Evolutionary conservation across 1,140 invertebrate genomes (phyloP), one percentile per base, ranked within the genome.

Genomic region (Drosophila trapezifrons): DNA sequence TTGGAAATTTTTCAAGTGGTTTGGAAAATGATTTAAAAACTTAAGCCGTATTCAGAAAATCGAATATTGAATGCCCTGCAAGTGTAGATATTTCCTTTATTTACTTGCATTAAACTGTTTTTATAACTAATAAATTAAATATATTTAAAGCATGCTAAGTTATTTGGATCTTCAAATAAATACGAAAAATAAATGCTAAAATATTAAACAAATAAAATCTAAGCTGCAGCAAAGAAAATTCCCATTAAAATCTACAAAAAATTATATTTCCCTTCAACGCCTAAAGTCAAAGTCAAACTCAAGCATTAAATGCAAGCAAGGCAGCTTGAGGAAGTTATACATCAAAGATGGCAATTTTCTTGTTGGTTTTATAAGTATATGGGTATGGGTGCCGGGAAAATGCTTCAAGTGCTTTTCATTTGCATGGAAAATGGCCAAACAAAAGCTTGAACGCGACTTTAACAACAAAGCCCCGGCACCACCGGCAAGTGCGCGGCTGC

Each of bases 401-500:
- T 62, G 76, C 80, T 72, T 32, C 37, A 46, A 63, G 79, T 66
- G 55, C 59, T 78, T 82, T 81, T 75, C 78, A 85, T 85, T 85
- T 85, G 78, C 82, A 85, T 86, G 78, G 27, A 59, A 75, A 75
- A 78, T 87, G 62, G 60, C 75, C 65, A 82, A 87, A 85, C 78
- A 85, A 87, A 87, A 87, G 83, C 65, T 45, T 45, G 32, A 76
- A 40, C 37, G 32, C 57, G 51, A 45, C 49, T 64, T 43, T 20
- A 76, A 59, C 54, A 62, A 76, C 51, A 40, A 32, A 32, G n/a
- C n/a, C 7, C 12, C n/a, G n/a, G 6, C 37, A n/a, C 52, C 59
- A n/a, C n/a, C n/a, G 71, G 54, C 60, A 66, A 76, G 52, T 60
- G 66, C 37, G 29, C 40, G 17, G 40, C 20, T 10, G 65, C 46